Conservation (phyloP, 2,797 vertebrate genomes). For the Nothura maculosa region DNA sequence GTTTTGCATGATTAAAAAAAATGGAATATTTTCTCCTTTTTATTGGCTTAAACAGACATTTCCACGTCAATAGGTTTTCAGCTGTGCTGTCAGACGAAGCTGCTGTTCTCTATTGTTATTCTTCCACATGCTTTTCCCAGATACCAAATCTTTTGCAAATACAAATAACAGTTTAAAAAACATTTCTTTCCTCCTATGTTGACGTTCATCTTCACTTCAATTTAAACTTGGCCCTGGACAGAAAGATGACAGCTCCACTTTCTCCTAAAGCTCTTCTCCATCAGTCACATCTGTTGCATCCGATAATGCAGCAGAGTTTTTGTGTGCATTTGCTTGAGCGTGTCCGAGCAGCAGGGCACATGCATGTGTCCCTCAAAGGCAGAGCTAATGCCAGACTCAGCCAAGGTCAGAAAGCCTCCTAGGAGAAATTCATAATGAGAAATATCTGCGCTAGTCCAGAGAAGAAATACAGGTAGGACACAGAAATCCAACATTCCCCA, state of each 20-base stretch:
- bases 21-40: slow-evolving; percentile 18
- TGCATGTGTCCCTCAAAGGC: neutral
- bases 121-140: slow-evolving; percentile 37
- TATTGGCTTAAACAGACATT: slow-evolving; percentile 54
- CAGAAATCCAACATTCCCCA: neutral
- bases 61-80: slow-evolving; percentile 46
- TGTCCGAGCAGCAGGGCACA: neutral
- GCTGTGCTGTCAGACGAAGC: slow-evolving; percentile 26
- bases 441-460: neutral
- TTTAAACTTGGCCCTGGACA: neutral
- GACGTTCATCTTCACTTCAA: neutral
- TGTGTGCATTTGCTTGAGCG: neutral
- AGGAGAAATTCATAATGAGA: neutral
- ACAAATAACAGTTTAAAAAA: neutral
- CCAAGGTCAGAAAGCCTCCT: neutral
- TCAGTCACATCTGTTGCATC: neutral
- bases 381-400: neutral
- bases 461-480: neutral
- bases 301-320: neutral
- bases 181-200: neutral
- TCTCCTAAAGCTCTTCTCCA: neutral
- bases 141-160: slow-evolving; percentile 17
- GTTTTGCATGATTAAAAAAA: slow-evolving; percentile 19
- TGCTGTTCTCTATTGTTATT: slow-evolving; percentile 19
- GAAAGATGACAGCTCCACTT: neutral